These are phyloP conservation scores for Melozone crissalis DNA, from an alignment of 2,113 vertebrate genomes.

Conservation along the genomic window DNA sequence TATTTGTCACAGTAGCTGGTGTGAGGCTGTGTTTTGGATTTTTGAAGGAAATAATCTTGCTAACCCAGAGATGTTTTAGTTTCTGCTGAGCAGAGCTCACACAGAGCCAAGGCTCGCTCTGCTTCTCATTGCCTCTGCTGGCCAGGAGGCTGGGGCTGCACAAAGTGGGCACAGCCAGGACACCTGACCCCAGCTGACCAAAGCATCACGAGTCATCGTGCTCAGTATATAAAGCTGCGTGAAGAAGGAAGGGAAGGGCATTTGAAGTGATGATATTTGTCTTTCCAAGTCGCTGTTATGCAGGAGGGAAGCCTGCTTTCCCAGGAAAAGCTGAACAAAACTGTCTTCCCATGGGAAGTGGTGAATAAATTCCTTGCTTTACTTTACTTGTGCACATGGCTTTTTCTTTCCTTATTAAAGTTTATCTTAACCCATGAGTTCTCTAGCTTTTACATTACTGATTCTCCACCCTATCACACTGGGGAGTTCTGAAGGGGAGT, in stretches of 20 bases:
- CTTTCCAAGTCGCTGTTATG: not conserved
- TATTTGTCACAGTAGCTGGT: not conserved
- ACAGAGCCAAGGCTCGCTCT: not conserved
- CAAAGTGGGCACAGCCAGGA: too few species aligned
- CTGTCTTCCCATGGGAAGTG: not conserved
- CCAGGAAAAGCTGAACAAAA: not conserved
- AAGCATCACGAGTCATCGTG: accelerated
- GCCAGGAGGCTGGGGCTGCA: not conserved
- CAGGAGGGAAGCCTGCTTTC: not conserved
- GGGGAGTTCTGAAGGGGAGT: too few species aligned
- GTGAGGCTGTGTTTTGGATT: not conserved
- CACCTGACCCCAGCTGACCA: not conserved
- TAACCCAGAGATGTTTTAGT: not conserved
- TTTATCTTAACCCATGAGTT: not conserved
- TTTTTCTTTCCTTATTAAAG: not conserved
- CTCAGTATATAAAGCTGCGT: not conserved
- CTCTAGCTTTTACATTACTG: not conserved
- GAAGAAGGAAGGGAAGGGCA: not conserved
- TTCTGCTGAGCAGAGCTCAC: not conserved
- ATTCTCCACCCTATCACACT: not conserved
- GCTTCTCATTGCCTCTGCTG: not conserved
- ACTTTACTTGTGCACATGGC: not conserved
- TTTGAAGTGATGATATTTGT: not conserved
- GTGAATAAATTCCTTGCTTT: not conserved
- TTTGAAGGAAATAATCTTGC: not conserved